These are phyloP conservation scores for Amphipoea lucens DNA, from an alignment of 2,888 invertebrate species.

Conservation along the genomic window DNA sequence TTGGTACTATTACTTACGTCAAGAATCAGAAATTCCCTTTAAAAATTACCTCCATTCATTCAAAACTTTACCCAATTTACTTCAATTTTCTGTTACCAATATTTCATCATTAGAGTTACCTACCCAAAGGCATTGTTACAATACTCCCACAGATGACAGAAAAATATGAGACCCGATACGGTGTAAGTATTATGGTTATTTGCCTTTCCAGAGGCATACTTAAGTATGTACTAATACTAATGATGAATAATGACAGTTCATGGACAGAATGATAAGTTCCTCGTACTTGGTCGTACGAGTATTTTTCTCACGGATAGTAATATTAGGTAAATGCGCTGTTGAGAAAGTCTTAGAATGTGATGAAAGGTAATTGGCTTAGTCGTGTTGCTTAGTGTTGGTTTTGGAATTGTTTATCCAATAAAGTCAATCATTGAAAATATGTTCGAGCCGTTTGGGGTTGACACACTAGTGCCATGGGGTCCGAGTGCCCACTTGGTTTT, in stretches of 20 bases:
- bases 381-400: background rate
- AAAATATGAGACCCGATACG: slow-evolving; percentile 18
- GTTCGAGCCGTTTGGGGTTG: no score
- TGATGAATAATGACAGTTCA: slow-evolving; percentile 25
- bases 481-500: no score
- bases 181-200: slow-evolving; percentile 21
- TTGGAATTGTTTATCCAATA: background rate
- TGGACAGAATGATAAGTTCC: background rate
- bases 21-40: background rate
- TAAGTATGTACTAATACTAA: slow-evolving; percentile 24
- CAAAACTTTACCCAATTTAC: slow-evolving; percentile 12
- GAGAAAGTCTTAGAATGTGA: background rate
- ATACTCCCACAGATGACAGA: slow-evolving; percentile 33
- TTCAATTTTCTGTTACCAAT: slow-evolving; percentile 18
- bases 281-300: background rate
- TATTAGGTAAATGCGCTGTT: background rate
- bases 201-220: slow-evolving; percentile 26
- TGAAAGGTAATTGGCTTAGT: background rate
- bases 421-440: background rate
- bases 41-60: background rate
- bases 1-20: background rate
- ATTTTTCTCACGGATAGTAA: slow-evolving; percentile 18
- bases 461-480: no score
- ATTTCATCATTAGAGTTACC: slow-evolving; percentile 5
- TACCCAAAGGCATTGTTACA: slow-evolving; percentile 24